A percentile compares a stretch with the other conserved stretches of the same genome.
These are phyloP conservation scores for Coregonus clupeaformis DNA, from an alignment of 2,113 vertebrate species.

Conservation along the genomic window DNA sequence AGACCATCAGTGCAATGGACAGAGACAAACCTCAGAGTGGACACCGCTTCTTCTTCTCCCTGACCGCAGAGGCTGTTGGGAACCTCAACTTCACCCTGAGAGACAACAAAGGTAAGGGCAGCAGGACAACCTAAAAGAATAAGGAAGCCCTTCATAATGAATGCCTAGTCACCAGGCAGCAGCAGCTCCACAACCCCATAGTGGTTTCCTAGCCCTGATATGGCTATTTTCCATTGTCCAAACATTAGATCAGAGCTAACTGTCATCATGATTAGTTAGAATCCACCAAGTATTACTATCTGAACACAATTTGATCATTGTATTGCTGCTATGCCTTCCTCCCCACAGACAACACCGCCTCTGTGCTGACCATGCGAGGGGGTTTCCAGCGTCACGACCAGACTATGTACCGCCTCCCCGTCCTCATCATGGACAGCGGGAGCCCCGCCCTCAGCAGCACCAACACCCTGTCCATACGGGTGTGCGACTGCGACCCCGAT, in stretches of 20 bases:
- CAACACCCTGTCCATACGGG: conserved; percentile 89
- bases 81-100: conserved; percentile 93
- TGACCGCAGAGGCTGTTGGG: conserved; percentile 79
- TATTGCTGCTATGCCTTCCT: neutral
- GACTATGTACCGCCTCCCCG: conserved; percentile 84
- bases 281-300: too few species aligned
- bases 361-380: conserved; percentile 83
- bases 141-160: too few species aligned
- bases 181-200: too few species aligned
- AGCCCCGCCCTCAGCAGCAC: conserved; percentile 92
- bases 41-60: conserved; percentile 89
- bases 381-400: conserved; percentile 90
- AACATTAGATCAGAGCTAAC: too few species aligned
- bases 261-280: too few species aligned
- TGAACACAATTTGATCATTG: neutral
- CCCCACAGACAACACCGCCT: conserved; percentile 90
- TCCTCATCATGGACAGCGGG: conserved; percentile 92
- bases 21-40: conserved; percentile 90
- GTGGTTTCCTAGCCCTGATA: too few species aligned
- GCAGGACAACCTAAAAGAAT: too few species aligned
- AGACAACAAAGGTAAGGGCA: conserved; percentile 89
- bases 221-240: too few species aligned
- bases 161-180: too few species aligned
- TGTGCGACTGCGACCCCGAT: conserved; percentile 89
- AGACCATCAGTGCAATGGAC: conserved; percentile 94